Percentiles rank a stretch among this genome's conserved stretches.
Conservation (phyloP, 2,113 vertebrate genomes). For the Myanophis thanlyinensis region DNA sequence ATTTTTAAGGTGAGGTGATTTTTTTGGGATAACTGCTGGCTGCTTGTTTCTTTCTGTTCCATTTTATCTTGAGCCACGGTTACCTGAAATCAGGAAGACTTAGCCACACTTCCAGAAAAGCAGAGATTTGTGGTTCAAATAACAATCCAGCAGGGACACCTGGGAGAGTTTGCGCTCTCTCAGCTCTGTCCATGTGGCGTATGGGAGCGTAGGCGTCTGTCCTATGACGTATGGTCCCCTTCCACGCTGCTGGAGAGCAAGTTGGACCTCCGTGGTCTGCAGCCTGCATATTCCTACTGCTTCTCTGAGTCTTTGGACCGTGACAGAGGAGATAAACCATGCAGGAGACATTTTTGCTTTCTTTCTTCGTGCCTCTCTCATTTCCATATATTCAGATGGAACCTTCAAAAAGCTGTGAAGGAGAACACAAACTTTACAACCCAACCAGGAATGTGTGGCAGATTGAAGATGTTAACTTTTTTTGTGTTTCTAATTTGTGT, state of each 20-base stretch:
- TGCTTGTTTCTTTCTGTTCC: neutral
- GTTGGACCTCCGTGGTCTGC: slow-evolving; percentile 63
- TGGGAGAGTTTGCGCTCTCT: slow-evolving; percentile 70
- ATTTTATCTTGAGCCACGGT: neutral
- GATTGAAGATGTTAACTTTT: too few species aligned
- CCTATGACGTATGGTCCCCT: slow-evolving; percentile 73
- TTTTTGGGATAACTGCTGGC: neutral
- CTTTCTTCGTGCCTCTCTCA: too few species aligned
- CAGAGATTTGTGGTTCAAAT: neutral
- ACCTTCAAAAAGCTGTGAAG: too few species aligned
- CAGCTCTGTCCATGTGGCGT: slow-evolving; percentile 82
- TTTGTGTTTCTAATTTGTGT: too few species aligned
- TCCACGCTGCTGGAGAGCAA: slow-evolving; percentile 77
- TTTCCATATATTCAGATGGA: too few species aligned
- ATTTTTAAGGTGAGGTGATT: neutral
- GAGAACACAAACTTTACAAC: too few species aligned
- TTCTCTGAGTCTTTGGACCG: slow-evolving; percentile 72
- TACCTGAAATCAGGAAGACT: neutral
- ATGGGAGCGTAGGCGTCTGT: slow-evolving; percentile 70
- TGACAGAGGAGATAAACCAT: slow-evolving; percentile 82
- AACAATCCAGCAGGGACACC: slow-evolving; percentile 50
- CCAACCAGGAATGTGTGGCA: too few species aligned
- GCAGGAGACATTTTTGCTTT: slow-evolving; percentile 55
- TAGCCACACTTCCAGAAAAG: neutral
- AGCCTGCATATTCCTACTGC: slow-evolving; percentile 82